Conservation (phyloP, 37 sponge, comb jelly and placozoan genomes). For the Geodia barretti region DNA sequence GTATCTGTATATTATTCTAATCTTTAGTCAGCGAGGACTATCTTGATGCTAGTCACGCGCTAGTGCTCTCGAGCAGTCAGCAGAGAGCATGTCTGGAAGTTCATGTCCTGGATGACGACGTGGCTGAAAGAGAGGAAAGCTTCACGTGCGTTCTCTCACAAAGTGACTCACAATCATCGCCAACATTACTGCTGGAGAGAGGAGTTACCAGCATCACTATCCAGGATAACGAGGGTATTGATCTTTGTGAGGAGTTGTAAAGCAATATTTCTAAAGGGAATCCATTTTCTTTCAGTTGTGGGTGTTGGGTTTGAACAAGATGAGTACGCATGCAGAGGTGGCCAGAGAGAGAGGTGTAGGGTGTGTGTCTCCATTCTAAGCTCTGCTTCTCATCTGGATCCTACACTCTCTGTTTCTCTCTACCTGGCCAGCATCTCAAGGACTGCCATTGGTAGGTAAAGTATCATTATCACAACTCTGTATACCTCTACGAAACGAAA, state of each 20-base stretch:
- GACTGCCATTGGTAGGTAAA: no score
- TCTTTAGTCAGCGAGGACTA: no score
- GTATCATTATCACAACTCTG: no score
- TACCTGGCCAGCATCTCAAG: no score
- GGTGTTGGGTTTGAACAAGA: not conserved
- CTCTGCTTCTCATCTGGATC: not conserved
- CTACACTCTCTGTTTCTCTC: not conserved
- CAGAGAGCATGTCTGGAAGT: not conserved
- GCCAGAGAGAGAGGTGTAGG: not conserved
- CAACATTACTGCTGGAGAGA: not conserved
- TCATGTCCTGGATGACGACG: not conserved
- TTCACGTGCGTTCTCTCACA: not conserved
- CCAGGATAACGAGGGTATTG: not conserved
- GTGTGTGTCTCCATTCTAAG: not conserved
- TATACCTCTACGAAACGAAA: no score
- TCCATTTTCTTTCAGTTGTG: not conserved
- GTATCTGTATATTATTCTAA: no score
- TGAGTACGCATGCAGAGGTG: not conserved
- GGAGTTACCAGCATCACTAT: not conserved
- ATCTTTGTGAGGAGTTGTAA: no score
- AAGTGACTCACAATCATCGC: not conserved
- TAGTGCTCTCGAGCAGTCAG: not conserved
- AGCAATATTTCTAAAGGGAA: not conserved
- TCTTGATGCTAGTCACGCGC: not conserved
- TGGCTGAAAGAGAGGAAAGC: not conserved